Conservation (phyloP, 2,888 invertebrate genomes). For the Bedellia somnulentella region DNA sequence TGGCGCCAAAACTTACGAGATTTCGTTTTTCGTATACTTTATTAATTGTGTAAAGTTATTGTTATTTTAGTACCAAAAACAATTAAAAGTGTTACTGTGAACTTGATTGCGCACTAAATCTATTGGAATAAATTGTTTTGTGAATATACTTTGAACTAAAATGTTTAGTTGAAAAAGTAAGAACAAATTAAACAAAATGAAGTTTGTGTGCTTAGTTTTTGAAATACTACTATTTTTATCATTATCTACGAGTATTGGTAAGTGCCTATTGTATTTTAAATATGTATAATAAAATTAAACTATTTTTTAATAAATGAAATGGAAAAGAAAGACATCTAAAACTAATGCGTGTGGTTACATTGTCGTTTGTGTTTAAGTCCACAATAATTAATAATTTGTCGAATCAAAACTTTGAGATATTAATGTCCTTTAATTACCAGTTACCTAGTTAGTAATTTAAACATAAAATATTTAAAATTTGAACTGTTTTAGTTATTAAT, state of each 20-base stretch:
- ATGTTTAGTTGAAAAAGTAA: conserved; percentile 7
- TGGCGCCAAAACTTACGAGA: conserved; percentile 26
- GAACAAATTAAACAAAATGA: conserved; percentile 22
- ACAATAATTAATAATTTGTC: background rate
- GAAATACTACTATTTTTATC: conserved; percentile 27
- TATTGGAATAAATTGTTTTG: background rate
- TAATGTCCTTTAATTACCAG: background rate
- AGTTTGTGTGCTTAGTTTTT: conserved; percentile 26
- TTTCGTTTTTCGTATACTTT: conserved; percentile 12
- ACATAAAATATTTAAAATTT: no score
- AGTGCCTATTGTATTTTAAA: conserved; percentile 18
- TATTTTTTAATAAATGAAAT: no score
- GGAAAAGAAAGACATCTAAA: no score
- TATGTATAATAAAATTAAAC: background rate
- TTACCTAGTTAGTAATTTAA: background rate
- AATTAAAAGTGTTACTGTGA: background rate
- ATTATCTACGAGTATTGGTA: conserved; percentile 25
- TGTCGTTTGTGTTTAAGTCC: background rate
- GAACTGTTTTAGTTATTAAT: background rate
- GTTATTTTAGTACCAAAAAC: background rate
- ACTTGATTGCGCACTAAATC: background rate
- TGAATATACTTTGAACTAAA: conserved; percentile 14
- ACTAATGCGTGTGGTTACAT: background rate
- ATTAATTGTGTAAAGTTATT: conserved; percentile 10
- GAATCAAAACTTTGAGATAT: background rate